A percentile compares a stretch with the other conserved stretches of the same genome.
These are phyloP conservation scores for Corythornis cristatus DNA, from an alignment of 2,113 vertebrate genomes.

Conservation along the genomic window DNA sequence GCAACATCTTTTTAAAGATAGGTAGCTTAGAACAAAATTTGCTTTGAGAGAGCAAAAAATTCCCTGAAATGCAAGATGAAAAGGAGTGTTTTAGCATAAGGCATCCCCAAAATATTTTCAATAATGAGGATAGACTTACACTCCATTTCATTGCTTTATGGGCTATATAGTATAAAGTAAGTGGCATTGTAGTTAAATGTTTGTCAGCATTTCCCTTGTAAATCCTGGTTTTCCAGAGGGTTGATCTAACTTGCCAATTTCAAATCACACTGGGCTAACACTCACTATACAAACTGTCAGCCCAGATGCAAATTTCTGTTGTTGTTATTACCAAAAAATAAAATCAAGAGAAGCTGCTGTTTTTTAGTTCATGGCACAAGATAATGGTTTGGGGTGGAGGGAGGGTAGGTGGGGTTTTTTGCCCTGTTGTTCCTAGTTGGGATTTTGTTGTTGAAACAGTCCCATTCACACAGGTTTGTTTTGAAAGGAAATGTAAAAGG, in stretches of 20 bases:
- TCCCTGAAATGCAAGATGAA: neutral
- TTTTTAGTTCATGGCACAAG: slow-evolving; percentile 34
- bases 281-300: slow-evolving; percentile 12
- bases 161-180: slow-evolving; percentile 20
- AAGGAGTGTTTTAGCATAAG: neutral
- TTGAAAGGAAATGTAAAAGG: neutral
- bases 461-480: neutral
- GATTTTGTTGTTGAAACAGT: neutral
- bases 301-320: slow-evolving; percentile 65
- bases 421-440: neutral
- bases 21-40: slow-evolving; percentile 26
- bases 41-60: neutral
- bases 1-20: neutral
- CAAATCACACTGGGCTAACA: slow-evolving; percentile 55
- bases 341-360: slow-evolving; percentile 65
- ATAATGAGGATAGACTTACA: slow-evolving; percentile 44
- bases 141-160: slow-evolving; percentile 41
- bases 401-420: accelerated
- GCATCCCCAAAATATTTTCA: slow-evolving; percentile 55
- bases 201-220: slow-evolving; percentile 62
- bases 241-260: slow-evolving; percentile 48
- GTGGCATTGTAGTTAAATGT: slow-evolving; percentile 35
- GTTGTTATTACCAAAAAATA: slow-evolving; percentile 68
- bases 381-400: neutral
- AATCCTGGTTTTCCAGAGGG: slow-evolving; percentile 51